phyloP scores from a whole-genome alignment of 2,797 vertebrate species.

The Poecilia picta region DNA sequence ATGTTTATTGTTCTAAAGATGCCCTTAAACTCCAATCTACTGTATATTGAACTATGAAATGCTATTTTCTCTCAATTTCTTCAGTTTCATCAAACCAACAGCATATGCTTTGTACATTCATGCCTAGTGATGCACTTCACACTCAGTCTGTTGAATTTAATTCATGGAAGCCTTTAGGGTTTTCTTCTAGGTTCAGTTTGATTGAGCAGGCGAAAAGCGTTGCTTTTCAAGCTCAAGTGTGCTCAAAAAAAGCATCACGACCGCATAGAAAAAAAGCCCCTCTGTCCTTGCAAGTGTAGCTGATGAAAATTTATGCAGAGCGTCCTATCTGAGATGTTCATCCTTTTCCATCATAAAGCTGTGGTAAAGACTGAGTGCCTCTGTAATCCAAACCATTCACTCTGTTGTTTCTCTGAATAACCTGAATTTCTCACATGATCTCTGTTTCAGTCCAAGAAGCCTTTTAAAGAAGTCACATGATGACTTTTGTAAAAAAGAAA shows the following conservation, averaged over 20 bases:
- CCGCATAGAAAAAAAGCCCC: background rate
- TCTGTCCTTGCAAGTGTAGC: constrained; percentile 2
- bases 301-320: constrained; percentile 25
- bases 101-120: constrained; percentile 22
- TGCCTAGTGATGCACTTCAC: constrained; percentile 16
- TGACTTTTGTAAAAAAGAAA: constrained; percentile 9
- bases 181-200: constrained; percentile 10
- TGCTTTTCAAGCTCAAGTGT: constrained; percentile 14
- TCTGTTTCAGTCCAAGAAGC: constrained; percentile 17
- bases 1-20: constrained; percentile 26
- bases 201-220: constrained; percentile 19
- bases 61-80: constrained; percentile 4
- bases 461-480: background rate
- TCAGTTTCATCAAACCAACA: constrained; percentile 4
- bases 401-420: constrained; percentile 2
- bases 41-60: background rate
- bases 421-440: constrained; percentile 8
- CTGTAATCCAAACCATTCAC: background rate
- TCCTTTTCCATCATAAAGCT: constrained; percentile 27
- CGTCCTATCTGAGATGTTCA: constrained; percentile 14
- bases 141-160: constrained; percentile 2
- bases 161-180: constrained; percentile 13
- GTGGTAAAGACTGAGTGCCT: background rate
- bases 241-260: background rate
- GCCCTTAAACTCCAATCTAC: constrained; percentile 2